Conservation (phyloP, 2,797 vertebrate species). For the Garrulus glandarius region DNA sequence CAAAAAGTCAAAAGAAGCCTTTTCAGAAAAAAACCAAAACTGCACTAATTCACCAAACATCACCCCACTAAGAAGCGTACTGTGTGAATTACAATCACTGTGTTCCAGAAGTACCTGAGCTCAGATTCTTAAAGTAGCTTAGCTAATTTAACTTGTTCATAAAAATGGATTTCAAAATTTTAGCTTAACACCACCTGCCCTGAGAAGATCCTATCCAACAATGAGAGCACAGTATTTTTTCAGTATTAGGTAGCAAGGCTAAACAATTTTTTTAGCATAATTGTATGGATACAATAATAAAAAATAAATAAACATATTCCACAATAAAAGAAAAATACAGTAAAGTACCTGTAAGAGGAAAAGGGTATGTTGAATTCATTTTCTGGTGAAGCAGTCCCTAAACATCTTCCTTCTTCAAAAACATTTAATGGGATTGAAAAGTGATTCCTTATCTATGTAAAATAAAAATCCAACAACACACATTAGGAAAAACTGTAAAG, state of each 20-base stretch:
- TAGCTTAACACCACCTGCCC: background rate
- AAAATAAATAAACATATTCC: background rate
- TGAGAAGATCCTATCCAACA: background rate
- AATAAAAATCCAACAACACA: background rate
- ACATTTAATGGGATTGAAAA: slow-evolving; percentile 89
- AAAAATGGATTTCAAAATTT: background rate
- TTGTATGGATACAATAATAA: background rate
- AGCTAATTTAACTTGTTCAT: background rate
- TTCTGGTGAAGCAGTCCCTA: slow-evolving; percentile 84
- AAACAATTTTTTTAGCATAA: background rate
- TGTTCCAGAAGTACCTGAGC: background rate
- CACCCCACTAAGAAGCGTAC: background rate
- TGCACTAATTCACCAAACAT: background rate
- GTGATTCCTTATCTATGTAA: slow-evolving; percentile 89
- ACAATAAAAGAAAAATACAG: background rate
- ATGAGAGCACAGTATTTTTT: background rate
- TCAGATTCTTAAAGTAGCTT: background rate
- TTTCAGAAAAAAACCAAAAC: background rate
- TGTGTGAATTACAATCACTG: background rate
- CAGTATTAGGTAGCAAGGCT: background rate
- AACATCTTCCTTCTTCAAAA: slow-evolving; percentile 83
- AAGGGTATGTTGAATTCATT: slow-evolving; percentile 93
- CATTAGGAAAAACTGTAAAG: background rate
- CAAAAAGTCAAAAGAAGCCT: background rate
- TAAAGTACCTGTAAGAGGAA: slow-evolving; percentile 87